Conservation (phyloP, 1,140 invertebrate genomes). For the Trachymyrmex cornetzi region DNA sequence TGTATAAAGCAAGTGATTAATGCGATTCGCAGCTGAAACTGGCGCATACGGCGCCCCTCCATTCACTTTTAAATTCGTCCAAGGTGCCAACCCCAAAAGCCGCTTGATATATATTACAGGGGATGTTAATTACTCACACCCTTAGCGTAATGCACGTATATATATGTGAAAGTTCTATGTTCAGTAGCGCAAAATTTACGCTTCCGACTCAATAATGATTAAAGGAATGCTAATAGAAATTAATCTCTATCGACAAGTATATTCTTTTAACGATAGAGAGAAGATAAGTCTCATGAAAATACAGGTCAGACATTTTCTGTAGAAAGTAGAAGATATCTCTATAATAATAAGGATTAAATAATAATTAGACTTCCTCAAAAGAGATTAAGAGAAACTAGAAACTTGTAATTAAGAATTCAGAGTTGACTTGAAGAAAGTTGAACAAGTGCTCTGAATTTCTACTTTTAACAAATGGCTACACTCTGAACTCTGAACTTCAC, state of each 20-base stretch:
- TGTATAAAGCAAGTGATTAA: constrained; percentile 82
- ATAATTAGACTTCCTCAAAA: not conserved
- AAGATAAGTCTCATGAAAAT: not conserved
- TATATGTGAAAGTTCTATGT: constrained; percentile 37
- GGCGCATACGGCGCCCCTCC: constrained; percentile 77
- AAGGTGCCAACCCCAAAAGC: constrained; percentile 82
- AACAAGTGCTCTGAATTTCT: not conserved
- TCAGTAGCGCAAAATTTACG: not conserved
- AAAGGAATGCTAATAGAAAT: not conserved
- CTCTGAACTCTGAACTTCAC: constrained; percentile 44
- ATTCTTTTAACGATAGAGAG: not conserved
- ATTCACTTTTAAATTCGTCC: constrained; percentile 76
- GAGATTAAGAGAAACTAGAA: constrained; percentile 26
- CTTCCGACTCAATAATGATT: constrained; percentile 15
- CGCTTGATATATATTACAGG: constrained; percentile 80
- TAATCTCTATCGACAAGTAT: not conserved
- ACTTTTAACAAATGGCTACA: constrained; percentile 19
- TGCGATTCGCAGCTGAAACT: constrained; percentile 84
- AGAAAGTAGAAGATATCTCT: not conserved
- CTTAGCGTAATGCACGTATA: constrained; percentile 45
- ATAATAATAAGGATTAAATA: constrained; percentile 18
- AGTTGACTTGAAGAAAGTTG: constrained; percentile 2
- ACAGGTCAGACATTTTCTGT: not conserved
- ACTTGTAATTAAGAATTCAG: constrained; percentile 23
- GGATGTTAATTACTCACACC: constrained; percentile 83